These are phyloP conservation scores for Athalia cordata DNA, from an alignment of 2,888 invertebrate genomes.

Conservation along the genomic window DNA sequence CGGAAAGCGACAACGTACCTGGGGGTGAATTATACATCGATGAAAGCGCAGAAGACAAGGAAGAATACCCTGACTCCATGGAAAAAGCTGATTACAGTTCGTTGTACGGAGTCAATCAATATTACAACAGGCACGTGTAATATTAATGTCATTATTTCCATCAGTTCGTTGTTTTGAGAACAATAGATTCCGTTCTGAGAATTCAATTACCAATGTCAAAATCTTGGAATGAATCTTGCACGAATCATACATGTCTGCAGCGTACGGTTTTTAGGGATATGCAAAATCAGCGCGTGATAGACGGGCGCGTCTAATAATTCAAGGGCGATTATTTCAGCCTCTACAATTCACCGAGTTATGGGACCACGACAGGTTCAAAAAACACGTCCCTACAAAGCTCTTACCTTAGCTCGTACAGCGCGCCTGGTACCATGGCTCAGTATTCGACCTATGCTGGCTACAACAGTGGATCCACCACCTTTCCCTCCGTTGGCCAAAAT, in stretches of 20 bases:
- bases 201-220: neutral
- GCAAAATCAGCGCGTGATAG: neutral
- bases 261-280: neutral
- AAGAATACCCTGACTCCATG: conserved; percentile 70
- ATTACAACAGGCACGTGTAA: conserved; percentile 66
- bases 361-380: conserved; percentile 65
- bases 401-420: conserved; percentile 69
- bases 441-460: conserved; percentile 69
- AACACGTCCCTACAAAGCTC: conserved; percentile 67
- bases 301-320: neutral
- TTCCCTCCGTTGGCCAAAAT: conserved; percentile 69
- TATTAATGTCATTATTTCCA: neutral
- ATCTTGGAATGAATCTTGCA: too few relatives aligned
- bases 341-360: conserved; percentile 68
- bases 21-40: conserved; percentile 70
- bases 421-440: conserved; percentile 69
- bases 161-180: too few relatives aligned
- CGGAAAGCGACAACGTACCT: conserved; percentile 70
- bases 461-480: conserved; percentile 68
- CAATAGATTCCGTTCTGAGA: neutral
- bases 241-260: too few relatives aligned
- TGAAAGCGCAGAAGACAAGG: conserved; percentile 70
- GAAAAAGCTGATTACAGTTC: conserved; percentile 70
- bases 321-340: conserved; percentile 57
- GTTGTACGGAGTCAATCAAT: conserved; percentile 68